Conservation (phyloP, 2,113 vertebrate species). For the Malurus elegans region DNA sequence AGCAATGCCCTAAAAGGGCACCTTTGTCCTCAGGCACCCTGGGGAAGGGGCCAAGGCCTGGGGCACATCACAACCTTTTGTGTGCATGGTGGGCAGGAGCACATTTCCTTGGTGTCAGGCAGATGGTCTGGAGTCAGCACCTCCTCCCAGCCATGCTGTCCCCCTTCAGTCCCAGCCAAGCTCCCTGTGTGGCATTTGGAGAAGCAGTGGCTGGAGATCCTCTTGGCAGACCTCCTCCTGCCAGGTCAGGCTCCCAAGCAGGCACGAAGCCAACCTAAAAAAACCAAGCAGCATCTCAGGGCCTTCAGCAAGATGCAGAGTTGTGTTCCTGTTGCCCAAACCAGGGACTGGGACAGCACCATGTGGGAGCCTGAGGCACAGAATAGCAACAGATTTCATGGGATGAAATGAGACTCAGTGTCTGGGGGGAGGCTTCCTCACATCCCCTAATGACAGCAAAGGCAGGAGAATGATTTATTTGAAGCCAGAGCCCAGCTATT, state of each 20-base stretch:
- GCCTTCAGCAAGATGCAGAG: background rate
- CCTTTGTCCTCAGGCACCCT: background rate
- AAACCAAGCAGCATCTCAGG: background rate
- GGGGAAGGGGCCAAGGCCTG: background rate
- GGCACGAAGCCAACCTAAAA: background rate
- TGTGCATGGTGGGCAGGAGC: background rate
- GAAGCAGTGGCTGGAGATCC: background rate
- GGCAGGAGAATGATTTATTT: background rate
- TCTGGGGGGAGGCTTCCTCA: background rate
- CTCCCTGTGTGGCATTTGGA: background rate
- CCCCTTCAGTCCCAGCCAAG: background rate
- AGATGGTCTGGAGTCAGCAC: background rate
- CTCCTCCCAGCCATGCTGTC: background rate
- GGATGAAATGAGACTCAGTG: background rate
- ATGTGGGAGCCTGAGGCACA: background rate
- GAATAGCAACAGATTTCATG: background rate
- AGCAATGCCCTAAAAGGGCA: background rate
- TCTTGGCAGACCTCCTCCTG: slow-evolving; percentile 5
- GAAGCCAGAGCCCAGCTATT: background rate
- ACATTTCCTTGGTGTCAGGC: background rate
- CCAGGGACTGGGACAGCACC: background rate
- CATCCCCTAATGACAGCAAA: background rate
- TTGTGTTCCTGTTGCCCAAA: background rate
- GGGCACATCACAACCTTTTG: background rate
- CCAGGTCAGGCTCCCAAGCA: background rate